Evolutionary conservation across 2,888 invertebrate species (phyloP), one percentile per base, ranked within the genome.

Genomic region (Erebia epiphron): DNA sequence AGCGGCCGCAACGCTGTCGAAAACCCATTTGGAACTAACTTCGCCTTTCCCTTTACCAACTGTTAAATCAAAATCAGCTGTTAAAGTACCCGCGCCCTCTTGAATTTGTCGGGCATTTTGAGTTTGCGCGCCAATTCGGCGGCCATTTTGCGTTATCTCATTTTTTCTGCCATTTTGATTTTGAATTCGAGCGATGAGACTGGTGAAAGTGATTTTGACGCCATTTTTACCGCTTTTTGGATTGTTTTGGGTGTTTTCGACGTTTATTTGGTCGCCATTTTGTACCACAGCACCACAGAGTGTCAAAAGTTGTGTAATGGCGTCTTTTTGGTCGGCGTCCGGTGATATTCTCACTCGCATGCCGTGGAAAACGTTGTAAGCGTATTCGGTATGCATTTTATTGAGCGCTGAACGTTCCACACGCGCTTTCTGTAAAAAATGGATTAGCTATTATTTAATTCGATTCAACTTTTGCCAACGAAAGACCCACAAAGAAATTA

Each of bases 11-110:
- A 91, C 86, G 65, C 92, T 91, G 58, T 92, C 92, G 69, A 91
- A 92, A 43, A 92, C 90, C 92, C 92, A 92, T 57, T 87, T 89
- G 0, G 89, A 87, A 50, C 78, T 78, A 1, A 91, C 82, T 73
- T 88, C 81, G 0, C 86, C 87, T 0, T 75, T 77, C 0, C 70
- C 76, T 0, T 72, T 73, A 0, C 91, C 92, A 1, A 92, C 74
- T 1, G 80, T 81, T 1, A 91, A 73, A 73, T 89, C 89, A 69
- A 80, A 69, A 60, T 71, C 75, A 66, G 70, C 68, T 74, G 68
- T 49, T 26, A 14, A 78, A 50, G 69, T 58, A 26, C 72, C 35
- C 7, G 35, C 76, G 76, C 75, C 80, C 76, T 79, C 50, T 75
- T 79, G 78, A n/a, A n/a, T 46, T 14, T 49, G 52, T 11, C 61